A percentile compares a stretch with the other conserved stretches of the same genome.
Conservation (phyloP, 2,113 vertebrate species). For the Rhinichthys klamathensis region DNA sequence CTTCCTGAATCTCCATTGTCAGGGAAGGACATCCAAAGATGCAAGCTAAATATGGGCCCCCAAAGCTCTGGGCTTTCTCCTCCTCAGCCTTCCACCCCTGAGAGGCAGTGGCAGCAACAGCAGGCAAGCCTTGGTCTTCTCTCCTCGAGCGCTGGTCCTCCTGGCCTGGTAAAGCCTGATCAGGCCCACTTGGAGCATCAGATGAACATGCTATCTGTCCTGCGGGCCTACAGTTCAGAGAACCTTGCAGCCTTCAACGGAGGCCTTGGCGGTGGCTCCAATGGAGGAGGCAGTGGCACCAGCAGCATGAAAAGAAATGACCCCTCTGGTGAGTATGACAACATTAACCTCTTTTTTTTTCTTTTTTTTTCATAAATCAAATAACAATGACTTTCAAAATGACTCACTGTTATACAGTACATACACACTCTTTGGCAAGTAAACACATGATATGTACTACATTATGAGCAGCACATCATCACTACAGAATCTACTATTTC, state of each 20-base stretch:
- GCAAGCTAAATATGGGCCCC: slow-evolving; percentile 41
- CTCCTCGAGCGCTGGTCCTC: slow-evolving; percentile 79
- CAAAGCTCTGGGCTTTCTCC: slow-evolving; percentile 53
- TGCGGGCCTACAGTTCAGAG: slow-evolving; percentile 96
- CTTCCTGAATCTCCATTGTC: slow-evolving; percentile 64
- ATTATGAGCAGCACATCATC: slow-evolving; percentile 8
- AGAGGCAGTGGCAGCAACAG: slow-evolving; percentile 94
- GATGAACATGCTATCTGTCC: slow-evolving; percentile 96
- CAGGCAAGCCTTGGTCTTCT: slow-evolving; percentile 83
- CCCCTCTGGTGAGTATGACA: slow-evolving; percentile 90
- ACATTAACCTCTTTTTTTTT: slow-evolving; percentile 12
- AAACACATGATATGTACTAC: slow-evolving; percentile 12
- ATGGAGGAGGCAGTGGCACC: slow-evolving; percentile 63
- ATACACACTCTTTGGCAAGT: neutral
- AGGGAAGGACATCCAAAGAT: slow-evolving; percentile 51
- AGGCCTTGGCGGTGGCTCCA: slow-evolving; percentile 85
- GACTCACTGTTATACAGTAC: neutral
- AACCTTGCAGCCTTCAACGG: slow-evolving; percentile 92
- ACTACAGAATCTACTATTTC: slow-evolving; percentile 47
- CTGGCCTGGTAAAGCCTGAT: slow-evolving; percentile 85
- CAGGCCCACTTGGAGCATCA: slow-evolving; percentile 92
- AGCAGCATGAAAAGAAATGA: slow-evolving; percentile 94
- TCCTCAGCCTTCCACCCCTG: slow-evolving; percentile 74
- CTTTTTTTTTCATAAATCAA: neutral
- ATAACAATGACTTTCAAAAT: neutral